Evolutionary conservation across 2,888 invertebrate species (phyloP).

Genomic region (Zeuzera pyrina): DNA sequence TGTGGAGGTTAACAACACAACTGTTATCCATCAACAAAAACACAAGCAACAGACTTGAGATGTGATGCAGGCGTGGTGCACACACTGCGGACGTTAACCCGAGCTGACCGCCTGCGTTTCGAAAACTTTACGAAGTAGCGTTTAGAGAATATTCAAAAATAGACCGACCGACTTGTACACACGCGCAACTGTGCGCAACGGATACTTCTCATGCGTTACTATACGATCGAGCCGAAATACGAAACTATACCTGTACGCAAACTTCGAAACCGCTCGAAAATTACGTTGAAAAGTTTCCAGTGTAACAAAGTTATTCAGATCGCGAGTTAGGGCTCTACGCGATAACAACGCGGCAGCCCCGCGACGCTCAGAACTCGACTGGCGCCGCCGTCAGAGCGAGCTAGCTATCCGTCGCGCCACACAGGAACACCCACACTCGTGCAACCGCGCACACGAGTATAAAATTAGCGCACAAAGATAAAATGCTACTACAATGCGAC

Average conservation of each 20-base stretch:
- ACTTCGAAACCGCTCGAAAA: slow-evolving; percentile 37
- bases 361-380: slow-evolving; percentile 59
- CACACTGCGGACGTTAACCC: slow-evolving; percentile 68
- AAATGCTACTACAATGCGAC: slow-evolving; percentile 15
- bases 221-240: slow-evolving; percentile 34
- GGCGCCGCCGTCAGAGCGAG: slow-evolving; percentile 41
- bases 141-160: slow-evolving; percentile 72
- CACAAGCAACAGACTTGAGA: slow-evolving; percentile 37
- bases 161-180: slow-evolving; percentile 53
- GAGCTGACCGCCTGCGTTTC: slow-evolving; percentile 62
- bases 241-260: slow-evolving; percentile 34
- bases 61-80: slow-evolving; percentile 61
- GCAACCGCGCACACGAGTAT: slow-evolving; percentile 25
- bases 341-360: slow-evolving; percentile 51
- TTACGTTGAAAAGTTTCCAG: slow-evolving; percentile 69
- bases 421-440: slow-evolving; percentile 52
- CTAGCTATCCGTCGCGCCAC: slow-evolving; percentile 40
- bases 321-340: slow-evolving; percentile 54
- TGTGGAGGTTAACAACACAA: slow-evolving; percentile 59
- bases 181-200: slow-evolving; percentile 41
- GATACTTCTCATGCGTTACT: slow-evolving; percentile 34
- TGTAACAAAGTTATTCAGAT: slow-evolving; percentile 63
- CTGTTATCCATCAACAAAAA: slow-evolving; percentile 66
- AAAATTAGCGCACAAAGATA: slow-evolving; percentile 22
- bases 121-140: slow-evolving; percentile 66